Conservation (phyloP, 2,113 vertebrate species). For the Dasyurus viverrinus region DNA sequence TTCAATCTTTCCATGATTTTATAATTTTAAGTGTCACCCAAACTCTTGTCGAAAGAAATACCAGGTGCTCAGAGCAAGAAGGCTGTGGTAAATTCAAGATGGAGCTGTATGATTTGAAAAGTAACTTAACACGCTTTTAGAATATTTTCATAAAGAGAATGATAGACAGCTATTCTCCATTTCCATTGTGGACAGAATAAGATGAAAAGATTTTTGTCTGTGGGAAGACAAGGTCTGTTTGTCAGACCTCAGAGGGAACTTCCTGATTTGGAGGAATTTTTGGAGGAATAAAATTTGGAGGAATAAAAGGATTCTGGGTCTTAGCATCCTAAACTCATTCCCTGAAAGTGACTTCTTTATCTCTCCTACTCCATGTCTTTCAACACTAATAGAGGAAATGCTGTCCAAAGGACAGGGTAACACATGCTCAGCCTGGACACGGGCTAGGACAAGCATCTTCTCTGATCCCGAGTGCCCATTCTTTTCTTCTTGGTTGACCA, state of each 20-base stretch:
- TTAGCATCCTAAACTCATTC: neutral
- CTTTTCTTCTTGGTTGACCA: neutral
- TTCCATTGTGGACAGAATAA: neutral
- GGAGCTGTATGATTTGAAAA: neutral
- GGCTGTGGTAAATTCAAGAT: constrained; percentile 10
- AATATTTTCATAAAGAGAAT: neutral
- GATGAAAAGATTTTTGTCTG: neutral
- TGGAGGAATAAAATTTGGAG: too few species aligned
- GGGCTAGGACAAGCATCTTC: neutral
- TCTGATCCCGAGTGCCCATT: neutral
- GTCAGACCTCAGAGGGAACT: constrained; percentile 28
- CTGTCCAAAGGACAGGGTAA: neutral
- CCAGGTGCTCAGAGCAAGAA: neutral
- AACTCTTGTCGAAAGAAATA: neutral
- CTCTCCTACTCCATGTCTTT: neutral
- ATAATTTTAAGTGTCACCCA: neutral
- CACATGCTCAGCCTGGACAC: neutral
- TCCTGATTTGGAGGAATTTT: neutral
- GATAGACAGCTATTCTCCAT: constrained; percentile 23
- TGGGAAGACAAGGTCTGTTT: too few species aligned
- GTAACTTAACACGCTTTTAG: neutral
- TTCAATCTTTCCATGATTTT: neutral
- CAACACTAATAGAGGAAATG: neutral
- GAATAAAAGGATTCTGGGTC: neutral
- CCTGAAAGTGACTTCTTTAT: neutral